Evolutionary conservation across 2,888 invertebrate species (phyloP).

Genomic region (Xestia xanthographa): DNA sequence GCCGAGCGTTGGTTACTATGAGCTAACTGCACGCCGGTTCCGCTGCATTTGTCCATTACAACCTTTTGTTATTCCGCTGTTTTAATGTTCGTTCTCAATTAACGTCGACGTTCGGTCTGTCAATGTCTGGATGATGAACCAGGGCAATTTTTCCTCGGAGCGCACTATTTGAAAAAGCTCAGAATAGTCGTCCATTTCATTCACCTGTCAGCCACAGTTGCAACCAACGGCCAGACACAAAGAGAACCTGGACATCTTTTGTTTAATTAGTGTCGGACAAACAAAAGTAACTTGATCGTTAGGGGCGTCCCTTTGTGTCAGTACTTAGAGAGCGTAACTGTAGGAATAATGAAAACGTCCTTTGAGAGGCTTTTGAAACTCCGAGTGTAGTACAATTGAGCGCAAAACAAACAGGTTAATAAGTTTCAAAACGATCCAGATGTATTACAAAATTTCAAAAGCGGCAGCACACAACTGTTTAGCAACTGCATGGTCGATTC

Average conservation of each 20-base stretch:
- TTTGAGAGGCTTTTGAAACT: slow-evolving; percentile 83
- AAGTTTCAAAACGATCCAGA: slow-evolving; percentile 90
- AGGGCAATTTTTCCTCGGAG: slow-evolving; percentile 70
- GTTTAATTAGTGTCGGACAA: slow-evolving; percentile 86
- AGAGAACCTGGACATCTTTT: slow-evolving; percentile 81
- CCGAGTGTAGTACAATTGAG: slow-evolving; percentile 80
- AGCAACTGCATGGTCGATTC: slow-evolving; percentile 85
- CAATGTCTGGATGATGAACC: slow-evolving; percentile 74
- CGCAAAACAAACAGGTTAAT: slow-evolving; percentile 89
- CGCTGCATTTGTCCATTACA: slow-evolving; percentile 86
- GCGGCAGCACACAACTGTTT: slow-evolving; percentile 88
- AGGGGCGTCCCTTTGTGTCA: slow-evolving; percentile 82
- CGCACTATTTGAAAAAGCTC: slow-evolving; percentile 61
- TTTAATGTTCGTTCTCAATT: slow-evolving; percentile 72
- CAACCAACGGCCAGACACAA: slow-evolving; percentile 74
- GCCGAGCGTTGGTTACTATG: slow-evolving; percentile 86
- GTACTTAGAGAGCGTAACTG: slow-evolving; percentile 77
- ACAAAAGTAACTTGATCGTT: slow-evolving; percentile 89
- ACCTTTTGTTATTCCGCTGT: slow-evolving; percentile 77
- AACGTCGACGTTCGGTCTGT: slow-evolving; percentile 81
- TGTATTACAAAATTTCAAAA: slow-evolving; percentile 88
- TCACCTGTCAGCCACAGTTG: slow-evolving; percentile 80
- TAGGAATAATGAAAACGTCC: slow-evolving; percentile 84
- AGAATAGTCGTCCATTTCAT: slow-evolving; percentile 74
- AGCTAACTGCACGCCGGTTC: slow-evolving; percentile 88